Percentiles rank a stretch among this genome's conserved stretches.
phyloP scores from a whole-genome alignment of 2,797 vertebrate species.

The Eptatretus atami region DNA sequence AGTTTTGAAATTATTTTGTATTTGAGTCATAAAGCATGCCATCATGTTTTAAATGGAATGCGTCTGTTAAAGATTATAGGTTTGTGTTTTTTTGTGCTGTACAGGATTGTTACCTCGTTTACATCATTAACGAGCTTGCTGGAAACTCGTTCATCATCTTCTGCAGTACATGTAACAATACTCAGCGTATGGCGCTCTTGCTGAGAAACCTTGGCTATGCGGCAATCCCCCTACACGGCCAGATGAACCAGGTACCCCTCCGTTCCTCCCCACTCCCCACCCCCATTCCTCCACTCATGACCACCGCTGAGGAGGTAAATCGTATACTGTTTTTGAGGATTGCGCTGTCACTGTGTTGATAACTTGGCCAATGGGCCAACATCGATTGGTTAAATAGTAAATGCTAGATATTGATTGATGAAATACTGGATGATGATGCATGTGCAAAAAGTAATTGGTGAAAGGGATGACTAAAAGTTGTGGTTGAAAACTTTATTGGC shows the following conservation, averaged over 20 bases:
- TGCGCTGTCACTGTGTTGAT: neutral
- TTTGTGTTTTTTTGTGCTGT: neutral
- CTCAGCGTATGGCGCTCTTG: constrained; percentile 59
- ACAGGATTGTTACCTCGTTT: constrained; percentile 90
- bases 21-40: too few species aligned
- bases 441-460: too few species aligned
- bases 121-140: constrained; percentile 76
- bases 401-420: too few species aligned
- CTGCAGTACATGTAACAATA: constrained; percentile 71
- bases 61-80: too few species aligned
- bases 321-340: neutral
- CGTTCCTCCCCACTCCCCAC: neutral
- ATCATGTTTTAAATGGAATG: too few species aligned
- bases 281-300: too few species aligned
- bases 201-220: constrained; percentile 83
- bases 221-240: constrained; percentile 70
- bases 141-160: constrained; percentile 96
- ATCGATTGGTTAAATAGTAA: neutral
- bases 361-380: neutral
- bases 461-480: too few species aligned
- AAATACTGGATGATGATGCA: too few species aligned
- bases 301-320: neutral
- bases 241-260: constrained; percentile 59
- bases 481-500: too few species aligned
- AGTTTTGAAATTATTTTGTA: too few species aligned